Base-by-base conservation (phyloP, 2,113 vertebrate genomes). In the Brachyistius frenatus region DNA sequence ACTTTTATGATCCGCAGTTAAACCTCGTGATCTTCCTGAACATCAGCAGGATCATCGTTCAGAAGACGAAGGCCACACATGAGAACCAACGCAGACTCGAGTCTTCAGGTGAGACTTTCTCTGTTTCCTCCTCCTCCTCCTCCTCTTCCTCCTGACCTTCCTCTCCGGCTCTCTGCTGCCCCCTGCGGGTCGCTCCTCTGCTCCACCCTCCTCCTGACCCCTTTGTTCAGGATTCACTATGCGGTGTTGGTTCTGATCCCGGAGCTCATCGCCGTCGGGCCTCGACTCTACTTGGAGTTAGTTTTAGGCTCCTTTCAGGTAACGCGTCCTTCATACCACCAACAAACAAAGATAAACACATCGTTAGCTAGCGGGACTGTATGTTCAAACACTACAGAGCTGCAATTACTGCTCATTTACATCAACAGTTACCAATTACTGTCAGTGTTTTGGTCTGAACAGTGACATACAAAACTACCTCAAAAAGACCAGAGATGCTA, bases 261-360 rank as follows among this genome's bases (percentile, higher is more conserved):
- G 0, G 96, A 96, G 80, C 94, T 96, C 0, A 94, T 96, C 83
- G 95, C 95, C 64, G 91, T 93, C 10, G 54, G 94, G 76, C 95
- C 96, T 61, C 93, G 96, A 30, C 93, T 97, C 2, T 94, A 95
- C 73, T 95, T 97, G 76, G 96, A 97, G 53, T 67, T 97, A 82
- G 95, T 96, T 66, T 93, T 96, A 58, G 96, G 96, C 44, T 96
- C 96, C 69, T 97, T 96, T 86, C 96, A 96, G 96, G 96, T 97
- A 70, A 54, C 7, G 13, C 3, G 13, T 44, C 41, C 41, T 11
- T 44, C 41, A 44, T 2, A 44, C 7, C 2, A 10, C 8, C 50
- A 30, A 10, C 4, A 30, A 3, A 10, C 10, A 44, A 11, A 13
- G 3, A 44, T 13, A 13, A 4, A 44, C 13, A 3, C 10, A 11